Percentiles rank a stretch among this genome's conserved stretches.
Evolutionary conservation across 2,113 vertebrate species (phyloP).

Genomic region (Charadrius vociferus): DNA sequence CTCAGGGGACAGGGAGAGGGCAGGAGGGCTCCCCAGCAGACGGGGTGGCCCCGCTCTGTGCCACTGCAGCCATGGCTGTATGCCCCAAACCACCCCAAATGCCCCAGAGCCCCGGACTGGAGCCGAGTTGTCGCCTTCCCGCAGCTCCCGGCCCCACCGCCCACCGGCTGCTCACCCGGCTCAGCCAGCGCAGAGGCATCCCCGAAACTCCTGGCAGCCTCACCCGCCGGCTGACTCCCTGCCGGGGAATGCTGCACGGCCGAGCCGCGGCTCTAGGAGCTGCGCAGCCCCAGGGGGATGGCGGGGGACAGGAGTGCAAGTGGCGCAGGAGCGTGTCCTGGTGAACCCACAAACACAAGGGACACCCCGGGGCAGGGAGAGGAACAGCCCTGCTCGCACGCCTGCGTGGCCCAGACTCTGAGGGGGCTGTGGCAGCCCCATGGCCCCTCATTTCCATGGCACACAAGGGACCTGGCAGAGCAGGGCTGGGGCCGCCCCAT

Average conservation of each 20-base stretch:
- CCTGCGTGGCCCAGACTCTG: neutral
- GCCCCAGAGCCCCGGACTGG: neutral
- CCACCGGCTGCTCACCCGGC: neutral
- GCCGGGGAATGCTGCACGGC: neutral
- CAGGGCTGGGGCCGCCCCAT: fast-evolving
- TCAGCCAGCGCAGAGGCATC: neutral
- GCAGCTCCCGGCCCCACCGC: neutral
- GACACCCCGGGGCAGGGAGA: neutral
- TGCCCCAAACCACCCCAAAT: neutral
- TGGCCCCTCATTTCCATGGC: neutral
- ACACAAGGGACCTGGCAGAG: neutral
- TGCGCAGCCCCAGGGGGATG: neutral
- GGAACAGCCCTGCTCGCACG: fast-evolving
- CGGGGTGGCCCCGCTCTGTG: fast-evolving
- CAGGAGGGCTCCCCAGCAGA: neutral
- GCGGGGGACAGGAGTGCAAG: neutral
- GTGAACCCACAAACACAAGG: neutral
- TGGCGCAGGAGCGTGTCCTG: neutral
- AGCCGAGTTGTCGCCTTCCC: neutral
- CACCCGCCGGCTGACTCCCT: neutral
- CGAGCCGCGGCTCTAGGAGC: neutral
- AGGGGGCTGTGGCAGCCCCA: neutral
- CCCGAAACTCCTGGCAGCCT: neutral
- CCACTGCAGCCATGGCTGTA: neutral
- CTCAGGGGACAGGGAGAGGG: neutral